Conservation (phyloP, 1,140 invertebrate genomes). For the Lepidurus apus region DNA sequence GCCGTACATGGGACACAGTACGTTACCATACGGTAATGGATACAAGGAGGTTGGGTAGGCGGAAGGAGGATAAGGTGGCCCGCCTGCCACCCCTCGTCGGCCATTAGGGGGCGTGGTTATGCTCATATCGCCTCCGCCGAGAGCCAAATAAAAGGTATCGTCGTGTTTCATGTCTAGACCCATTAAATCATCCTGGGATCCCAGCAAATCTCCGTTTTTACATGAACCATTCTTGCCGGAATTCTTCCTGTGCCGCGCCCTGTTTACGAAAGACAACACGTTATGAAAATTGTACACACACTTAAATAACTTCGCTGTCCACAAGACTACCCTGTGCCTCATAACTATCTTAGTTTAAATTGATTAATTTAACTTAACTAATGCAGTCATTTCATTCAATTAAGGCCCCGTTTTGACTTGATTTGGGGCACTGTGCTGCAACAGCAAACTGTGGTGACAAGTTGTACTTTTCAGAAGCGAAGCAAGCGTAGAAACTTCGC, state of each 20-base stretch:
- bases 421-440: no score
- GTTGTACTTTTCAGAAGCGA: no score
- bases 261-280: background rate
- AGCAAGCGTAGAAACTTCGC: no score
- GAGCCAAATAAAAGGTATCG: background rate
- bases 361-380: no score
- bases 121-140: background rate
- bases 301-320: no score
- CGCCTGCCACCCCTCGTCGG: background rate
- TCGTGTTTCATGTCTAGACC: constrained; percentile 25
- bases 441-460: no score
- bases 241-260: constrained; percentile 31
- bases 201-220: constrained; percentile 28
- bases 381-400: no score
- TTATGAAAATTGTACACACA: background rate
- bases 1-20: constrained; percentile 25
- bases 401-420: no score
- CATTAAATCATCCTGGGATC: constrained; percentile 32
- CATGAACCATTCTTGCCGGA: constrained; percentile 26
- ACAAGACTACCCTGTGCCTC: no score
- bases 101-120: background rate
- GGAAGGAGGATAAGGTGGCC: constrained; percentile 25
- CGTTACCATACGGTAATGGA: constrained; percentile 2
- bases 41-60: constrained; percentile 27
- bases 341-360: no score